A percentile compares a stretch with the other conserved stretches of the same genome.
Evolutionary conservation across 35 echinoderm and acorn worm species (phyloP).

Genomic region (Chiridota heheva): DNA sequence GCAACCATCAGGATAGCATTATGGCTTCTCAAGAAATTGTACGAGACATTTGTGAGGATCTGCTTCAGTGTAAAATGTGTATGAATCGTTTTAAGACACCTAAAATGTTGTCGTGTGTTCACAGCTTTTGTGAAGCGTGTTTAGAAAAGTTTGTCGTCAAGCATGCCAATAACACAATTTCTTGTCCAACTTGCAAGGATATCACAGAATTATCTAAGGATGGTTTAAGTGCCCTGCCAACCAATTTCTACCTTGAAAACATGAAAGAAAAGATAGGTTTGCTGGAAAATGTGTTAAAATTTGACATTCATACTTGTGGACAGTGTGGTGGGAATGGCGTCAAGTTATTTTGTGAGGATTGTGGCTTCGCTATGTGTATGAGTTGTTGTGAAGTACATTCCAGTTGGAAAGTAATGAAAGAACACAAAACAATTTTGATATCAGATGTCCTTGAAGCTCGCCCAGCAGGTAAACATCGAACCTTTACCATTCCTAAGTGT

Average conservation of each 20-base stretch:
- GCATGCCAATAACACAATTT: not conserved
- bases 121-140: constrained; percentile 19
- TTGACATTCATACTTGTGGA: not conserved
- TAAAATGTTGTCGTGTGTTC: constrained; percentile 12
- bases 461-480: too few species aligned
- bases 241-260: not conserved
- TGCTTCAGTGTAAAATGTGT: not conserved
- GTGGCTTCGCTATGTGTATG: not conserved
- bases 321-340: not conserved
- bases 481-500: too few species aligned
- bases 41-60: too few species aligned
- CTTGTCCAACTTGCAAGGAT: constrained; percentile 5
- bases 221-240: not conserved
- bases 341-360: not conserved
- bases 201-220: not conserved
- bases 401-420: too few species aligned
- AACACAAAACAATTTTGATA: too few species aligned
- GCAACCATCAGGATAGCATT: too few species aligned
- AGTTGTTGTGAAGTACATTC: not conserved
- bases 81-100: constrained; percentile 24
- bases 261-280: not conserved
- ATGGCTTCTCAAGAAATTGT: too few species aligned
- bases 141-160: not conserved
- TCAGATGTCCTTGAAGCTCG: too few species aligned
- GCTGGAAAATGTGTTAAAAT: not conserved